These are phyloP conservation scores for Melitaea cinxia DNA, from an alignment of 1,140 invertebrate species.

Conservation along the genomic window DNA sequence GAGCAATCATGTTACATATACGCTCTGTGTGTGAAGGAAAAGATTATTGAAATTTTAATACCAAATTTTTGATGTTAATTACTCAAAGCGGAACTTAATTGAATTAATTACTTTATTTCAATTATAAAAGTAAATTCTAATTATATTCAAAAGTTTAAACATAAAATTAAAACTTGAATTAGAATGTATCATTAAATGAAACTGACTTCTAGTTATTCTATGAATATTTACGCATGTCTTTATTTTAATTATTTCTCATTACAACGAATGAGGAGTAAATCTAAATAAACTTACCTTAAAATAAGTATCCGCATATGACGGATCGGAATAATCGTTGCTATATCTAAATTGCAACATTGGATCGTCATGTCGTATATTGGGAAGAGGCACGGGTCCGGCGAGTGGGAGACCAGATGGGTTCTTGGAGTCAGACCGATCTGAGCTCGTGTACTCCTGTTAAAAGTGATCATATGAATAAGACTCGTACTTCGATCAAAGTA, in stretches of 20 bases:
- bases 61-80: no score
- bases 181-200: no score
- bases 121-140: no score
- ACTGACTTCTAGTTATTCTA: no score
- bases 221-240: no score
- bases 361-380: conserved; percentile 86
- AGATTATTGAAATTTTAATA: not conserved
- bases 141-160: no score
- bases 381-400: conserved; percentile 78
- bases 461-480: not conserved
- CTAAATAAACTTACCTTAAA: conserved; percentile 60
- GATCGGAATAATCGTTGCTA: conserved; percentile 93
- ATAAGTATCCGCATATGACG: conserved; percentile 87
- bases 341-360: conserved; percentile 86
- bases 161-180: no score
- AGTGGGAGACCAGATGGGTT: conserved; percentile 61
- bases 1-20: not conserved
- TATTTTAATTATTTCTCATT: no score
- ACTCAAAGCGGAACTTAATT: no score
- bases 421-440: conserved; percentile 65
- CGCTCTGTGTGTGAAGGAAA: not conserved
- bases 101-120: no score
- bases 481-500: no score
- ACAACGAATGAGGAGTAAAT: no score
- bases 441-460: conserved; percentile 79